Evolutionary conservation across 2,888 invertebrate genomes (phyloP).

Genomic region (Acronicta leporina): DNA sequence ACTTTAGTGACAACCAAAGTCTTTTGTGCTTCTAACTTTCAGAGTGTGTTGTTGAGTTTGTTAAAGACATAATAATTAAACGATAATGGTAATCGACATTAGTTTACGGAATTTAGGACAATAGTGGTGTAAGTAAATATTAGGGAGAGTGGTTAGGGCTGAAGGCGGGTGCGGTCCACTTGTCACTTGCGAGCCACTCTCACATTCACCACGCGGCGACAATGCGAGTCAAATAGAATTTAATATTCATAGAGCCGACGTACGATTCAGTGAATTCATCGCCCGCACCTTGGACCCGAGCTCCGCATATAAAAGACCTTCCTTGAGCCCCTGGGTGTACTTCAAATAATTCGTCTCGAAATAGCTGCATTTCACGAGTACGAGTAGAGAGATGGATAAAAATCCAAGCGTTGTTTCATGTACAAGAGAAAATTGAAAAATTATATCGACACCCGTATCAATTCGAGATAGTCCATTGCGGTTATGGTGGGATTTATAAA

Average conservation of each 20-base stretch:
- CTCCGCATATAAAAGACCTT: constrained; percentile 85
- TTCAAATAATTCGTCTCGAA: constrained; percentile 85
- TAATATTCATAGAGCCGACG: constrained; percentile 88
- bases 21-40: constrained; percentile 61
- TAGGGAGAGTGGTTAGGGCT: constrained; percentile 55
- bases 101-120: constrained; percentile 11
- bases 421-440: constrained; percentile 82
- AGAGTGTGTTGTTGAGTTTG: constrained; percentile 16
- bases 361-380: constrained; percentile 81
- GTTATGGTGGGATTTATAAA: constrained; percentile 68
- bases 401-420: constrained; percentile 78
- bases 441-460: constrained; percentile 74
- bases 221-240: constrained; percentile 86
- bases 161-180: constrained; percentile 47
- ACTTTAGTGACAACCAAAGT: constrained; percentile 63
- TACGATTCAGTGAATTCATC: constrained; percentile 88
- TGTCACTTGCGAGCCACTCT: constrained; percentile 64
- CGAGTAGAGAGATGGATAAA: constrained; percentile 74
- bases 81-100: constrained; percentile 6
- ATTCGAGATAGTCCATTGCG: constrained; percentile 47
- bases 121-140: constrained; percentile 36
- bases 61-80: not conserved
- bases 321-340: constrained; percentile 80
- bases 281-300: constrained; percentile 85
- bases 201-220: constrained; percentile 81